phyloP scores from a whole-genome alignment of 2,888 invertebrate species.

The Chromoteleia sp. region DNA sequence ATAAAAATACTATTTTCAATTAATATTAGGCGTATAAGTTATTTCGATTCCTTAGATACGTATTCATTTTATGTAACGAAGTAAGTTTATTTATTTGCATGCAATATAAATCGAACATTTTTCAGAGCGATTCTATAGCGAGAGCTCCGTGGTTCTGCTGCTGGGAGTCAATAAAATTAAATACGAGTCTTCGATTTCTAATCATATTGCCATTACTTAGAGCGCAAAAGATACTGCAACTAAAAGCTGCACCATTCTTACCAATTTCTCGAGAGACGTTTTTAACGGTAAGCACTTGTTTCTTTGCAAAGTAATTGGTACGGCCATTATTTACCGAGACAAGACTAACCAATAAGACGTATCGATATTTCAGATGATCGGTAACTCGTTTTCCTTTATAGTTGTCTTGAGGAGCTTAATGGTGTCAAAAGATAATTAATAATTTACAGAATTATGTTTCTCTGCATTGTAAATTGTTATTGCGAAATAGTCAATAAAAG shows the following conservation, averaged over 20 bases:
- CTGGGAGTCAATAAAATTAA: constrained; percentile 26
- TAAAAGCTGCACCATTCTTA: constrained; percentile 38
- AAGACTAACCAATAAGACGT: no score
- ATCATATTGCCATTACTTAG: constrained; percentile 28
- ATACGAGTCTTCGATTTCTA: constrained; percentile 28
- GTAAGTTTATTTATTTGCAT: no score
- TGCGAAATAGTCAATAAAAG: no score
- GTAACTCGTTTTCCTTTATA: constrained; percentile 45
- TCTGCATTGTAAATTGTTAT: background rate
- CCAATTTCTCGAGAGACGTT: constrained; percentile 49
- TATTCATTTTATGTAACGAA: no score
- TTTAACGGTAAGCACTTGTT: constrained; percentile 13
- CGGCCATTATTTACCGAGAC: no score
- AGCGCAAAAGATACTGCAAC: constrained; percentile 30
- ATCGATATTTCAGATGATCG: constrained; percentile 28
- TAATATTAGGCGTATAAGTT: no score
- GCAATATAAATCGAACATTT: background rate
- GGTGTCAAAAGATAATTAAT: constrained; percentile 20
- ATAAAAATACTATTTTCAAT: no score
- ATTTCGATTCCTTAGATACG: no score
- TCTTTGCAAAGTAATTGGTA: no score
- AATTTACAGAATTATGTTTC: background rate
- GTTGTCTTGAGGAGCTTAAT: constrained; percentile 24
- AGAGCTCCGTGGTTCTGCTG: constrained; percentile 31
- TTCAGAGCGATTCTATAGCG: constrained; percentile 29